A percentile compares a stretch with the other conserved stretches of the same genome.
These are phyloP conservation scores for Cirrhinus molitorella DNA, from an alignment of 2,797 vertebrate species.

Conservation along the genomic window DNA sequence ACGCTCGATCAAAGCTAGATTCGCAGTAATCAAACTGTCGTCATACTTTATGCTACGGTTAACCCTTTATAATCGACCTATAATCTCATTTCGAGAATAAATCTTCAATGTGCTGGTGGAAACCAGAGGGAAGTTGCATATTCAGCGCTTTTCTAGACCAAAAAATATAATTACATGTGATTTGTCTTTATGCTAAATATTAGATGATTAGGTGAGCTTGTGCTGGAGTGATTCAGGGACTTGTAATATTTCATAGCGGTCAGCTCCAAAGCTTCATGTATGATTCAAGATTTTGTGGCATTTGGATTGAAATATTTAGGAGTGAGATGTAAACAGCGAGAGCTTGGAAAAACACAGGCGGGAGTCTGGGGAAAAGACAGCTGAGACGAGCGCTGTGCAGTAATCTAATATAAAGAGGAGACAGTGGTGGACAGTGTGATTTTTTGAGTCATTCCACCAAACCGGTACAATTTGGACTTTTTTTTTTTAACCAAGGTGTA, in stretches of 20 bases:
- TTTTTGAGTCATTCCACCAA: no score
- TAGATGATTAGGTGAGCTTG: not conserved
- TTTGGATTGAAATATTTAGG: slow-evolving; percentile 37
- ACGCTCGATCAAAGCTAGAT: not conserved
- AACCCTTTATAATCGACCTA: slow-evolving; percentile 42
- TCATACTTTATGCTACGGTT: slow-evolving; percentile 34
- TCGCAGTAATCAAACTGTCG: slow-evolving; percentile 10
- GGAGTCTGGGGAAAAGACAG: not conserved
- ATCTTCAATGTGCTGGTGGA: not conserved
- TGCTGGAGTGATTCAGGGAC: not conserved
- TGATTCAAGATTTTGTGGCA: slow-evolving; percentile 37
- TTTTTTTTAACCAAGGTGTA: no score
- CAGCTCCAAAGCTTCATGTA: slow-evolving; percentile 40
- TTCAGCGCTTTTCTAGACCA: slow-evolving; percentile 5
- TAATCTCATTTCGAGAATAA: slow-evolving; percentile 37
- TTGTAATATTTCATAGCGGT: not conserved
- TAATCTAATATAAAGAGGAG: not conserved
- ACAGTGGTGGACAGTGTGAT: not conserved
- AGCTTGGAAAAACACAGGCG: not conserved
- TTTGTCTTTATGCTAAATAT: not conserved
- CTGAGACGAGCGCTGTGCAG: not conserved
- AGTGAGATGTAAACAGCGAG: slow-evolving; percentile 26
- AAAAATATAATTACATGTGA: not conserved
- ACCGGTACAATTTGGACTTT: no score
- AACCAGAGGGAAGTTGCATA: not conserved